Evolutionary conservation across 1,140 invertebrate species (phyloP).

Genomic region (Cydia strobilella): DNA sequence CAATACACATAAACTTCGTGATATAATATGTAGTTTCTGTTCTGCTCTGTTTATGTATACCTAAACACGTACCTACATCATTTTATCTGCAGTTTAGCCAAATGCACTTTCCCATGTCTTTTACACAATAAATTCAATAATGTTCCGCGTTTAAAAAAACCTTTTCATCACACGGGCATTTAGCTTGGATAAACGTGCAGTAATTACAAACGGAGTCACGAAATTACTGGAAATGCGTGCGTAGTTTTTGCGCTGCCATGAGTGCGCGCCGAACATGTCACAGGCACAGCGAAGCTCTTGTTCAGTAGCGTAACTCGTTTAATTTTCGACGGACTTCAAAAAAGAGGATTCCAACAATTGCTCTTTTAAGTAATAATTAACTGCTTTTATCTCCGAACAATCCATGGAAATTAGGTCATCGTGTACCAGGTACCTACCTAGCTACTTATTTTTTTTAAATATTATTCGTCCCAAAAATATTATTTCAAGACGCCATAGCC

Average conservation of each 20-base stretch:
- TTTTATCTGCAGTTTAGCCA: not conserved
- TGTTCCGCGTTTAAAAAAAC: constrained; percentile 15
- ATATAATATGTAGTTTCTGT: not conserved
- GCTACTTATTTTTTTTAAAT: too few relatives aligned
- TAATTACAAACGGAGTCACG: constrained; percentile 58
- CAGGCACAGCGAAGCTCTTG: constrained; percentile 35
- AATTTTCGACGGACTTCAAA: not conserved
- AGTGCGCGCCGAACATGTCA: constrained; percentile 55
- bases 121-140: constrained; percentile 10
- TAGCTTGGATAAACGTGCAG: constrained; percentile 38
- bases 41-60: not conserved
- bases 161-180: constrained; percentile 23
- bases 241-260: constrained; percentile 57
- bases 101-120: constrained; percentile 1
- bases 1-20: constrained; percentile 4
- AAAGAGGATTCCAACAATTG: not conserved
- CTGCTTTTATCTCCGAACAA: too few relatives aligned
- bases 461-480: too few relatives aligned
- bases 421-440: too few relatives aligned
- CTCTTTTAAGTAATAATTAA: too few relatives aligned
- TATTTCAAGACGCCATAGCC: too few relatives aligned
- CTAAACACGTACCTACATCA: not conserved
- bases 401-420: too few relatives aligned
- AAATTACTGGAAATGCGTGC: constrained; percentile 56
- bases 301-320: not conserved